Conservation (phyloP, 1,140 invertebrate genomes). For the Philopotamus ludificatus region DNA sequence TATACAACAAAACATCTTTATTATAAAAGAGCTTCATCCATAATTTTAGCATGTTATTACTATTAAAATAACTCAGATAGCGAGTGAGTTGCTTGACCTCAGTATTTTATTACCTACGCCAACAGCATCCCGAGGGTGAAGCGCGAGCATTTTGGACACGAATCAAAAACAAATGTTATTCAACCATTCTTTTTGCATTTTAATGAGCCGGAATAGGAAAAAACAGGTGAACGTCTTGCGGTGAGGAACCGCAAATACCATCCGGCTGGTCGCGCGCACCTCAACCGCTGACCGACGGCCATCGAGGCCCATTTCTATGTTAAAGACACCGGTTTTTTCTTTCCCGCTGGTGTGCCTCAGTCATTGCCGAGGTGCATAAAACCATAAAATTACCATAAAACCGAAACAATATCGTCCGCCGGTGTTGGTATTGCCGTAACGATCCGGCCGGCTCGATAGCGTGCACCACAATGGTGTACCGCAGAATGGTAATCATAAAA, state of each 20-base stretch:
- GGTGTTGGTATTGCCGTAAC: conserved; percentile 35
- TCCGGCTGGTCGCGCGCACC: conserved; percentile 34
- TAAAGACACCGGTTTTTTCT: conserved; percentile 37
- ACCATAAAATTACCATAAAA: conserved; percentile 42
- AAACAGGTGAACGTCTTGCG: conserved; percentile 20
- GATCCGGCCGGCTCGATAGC: conserved; percentile 22
- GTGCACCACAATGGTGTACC: conserved; percentile 13
- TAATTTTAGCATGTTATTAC: too few species aligned
- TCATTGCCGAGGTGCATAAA: conserved; percentile 35
- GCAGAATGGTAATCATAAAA: not conserved
- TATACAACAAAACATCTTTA: too few species aligned
- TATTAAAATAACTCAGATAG: too few species aligned
- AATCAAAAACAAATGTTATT: too few species aligned
- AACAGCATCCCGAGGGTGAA: too few species aligned
- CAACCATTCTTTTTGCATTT: not conserved
- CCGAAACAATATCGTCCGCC: conserved; percentile 37
- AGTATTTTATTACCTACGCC: too few species aligned
- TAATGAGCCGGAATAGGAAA: not conserved
- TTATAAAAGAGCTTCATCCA: too few species aligned
- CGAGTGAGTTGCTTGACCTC: too few species aligned
- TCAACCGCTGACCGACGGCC: conserved; percentile 5
- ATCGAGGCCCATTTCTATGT: conserved; percentile 27
- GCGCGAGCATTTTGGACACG: too few species aligned
- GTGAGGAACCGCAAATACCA: conserved; percentile 33
- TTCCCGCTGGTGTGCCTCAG: not conserved